Evolutionary conservation across 2,113 vertebrate genomes (phyloP).

Genomic region (Cebidichthys violaceus): DNA sequence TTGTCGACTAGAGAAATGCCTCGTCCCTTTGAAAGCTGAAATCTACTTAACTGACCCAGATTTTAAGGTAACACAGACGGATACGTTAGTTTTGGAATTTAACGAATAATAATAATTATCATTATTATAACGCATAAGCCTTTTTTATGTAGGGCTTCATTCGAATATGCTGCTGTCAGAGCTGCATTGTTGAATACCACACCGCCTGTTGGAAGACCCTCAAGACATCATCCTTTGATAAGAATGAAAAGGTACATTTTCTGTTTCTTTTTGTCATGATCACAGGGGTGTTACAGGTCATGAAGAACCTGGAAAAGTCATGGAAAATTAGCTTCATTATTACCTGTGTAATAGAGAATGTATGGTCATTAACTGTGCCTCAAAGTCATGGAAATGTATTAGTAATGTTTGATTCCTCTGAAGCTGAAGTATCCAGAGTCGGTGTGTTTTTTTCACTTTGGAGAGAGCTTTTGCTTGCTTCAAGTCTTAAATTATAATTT

Average conservation of each 20-base stretch:
- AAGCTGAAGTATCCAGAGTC: neutral
- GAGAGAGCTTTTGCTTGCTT: neutral
- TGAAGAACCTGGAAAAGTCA: neutral
- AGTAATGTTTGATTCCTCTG: too few relatives aligned
- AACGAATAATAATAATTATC: neutral
- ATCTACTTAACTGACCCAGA: constrained; percentile 95
- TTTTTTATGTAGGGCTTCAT: constrained; percentile 89
- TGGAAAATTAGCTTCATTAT: neutral
- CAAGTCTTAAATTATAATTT: neutral
- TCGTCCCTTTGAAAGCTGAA: constrained; percentile 84
- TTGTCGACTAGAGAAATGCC: constrained; percentile 88
- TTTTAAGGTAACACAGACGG: constrained; percentile 89
- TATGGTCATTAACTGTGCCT: neutral
- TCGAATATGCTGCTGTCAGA: constrained; percentile 88
- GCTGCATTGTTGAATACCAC: constrained; percentile 93
- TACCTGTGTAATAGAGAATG: neutral
- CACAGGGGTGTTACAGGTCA: neutral
- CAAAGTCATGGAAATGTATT: too few relatives aligned
- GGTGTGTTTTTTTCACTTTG: neutral
- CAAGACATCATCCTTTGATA: constrained; percentile 88
- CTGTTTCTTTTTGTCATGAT: too few relatives aligned
- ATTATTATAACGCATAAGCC: neutral
- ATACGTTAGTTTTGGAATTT: rapidly evolving
- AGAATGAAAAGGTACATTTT: constrained; percentile 91
- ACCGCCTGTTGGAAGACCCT: constrained; percentile 94